Conservation (phyloP, 2,113 vertebrate species). For the Herpetotheres cachinnans region DNA sequence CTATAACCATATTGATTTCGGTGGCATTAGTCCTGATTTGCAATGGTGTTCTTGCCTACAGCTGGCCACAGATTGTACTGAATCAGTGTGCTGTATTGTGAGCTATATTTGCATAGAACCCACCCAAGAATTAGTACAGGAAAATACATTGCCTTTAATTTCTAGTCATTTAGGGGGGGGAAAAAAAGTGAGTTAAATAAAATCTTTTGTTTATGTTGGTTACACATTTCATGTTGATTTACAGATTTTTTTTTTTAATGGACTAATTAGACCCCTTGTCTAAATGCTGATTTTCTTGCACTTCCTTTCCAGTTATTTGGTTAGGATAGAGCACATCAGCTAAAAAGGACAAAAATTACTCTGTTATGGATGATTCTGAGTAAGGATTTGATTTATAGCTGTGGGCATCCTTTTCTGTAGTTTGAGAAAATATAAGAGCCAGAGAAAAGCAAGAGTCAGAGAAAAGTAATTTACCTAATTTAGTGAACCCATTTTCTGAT, state of each 20-base stretch:
- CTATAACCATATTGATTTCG: background rate
- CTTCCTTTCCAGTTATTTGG: slow-evolving; percentile 72
- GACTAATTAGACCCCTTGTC: slow-evolving; percentile 60
- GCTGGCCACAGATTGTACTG: background rate
- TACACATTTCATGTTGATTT: slow-evolving; percentile 35
- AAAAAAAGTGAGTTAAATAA: background rate
- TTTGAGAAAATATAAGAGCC: slow-evolving; percentile 68
- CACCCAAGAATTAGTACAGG: background rate
- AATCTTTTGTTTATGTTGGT: background rate
- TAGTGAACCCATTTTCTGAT: slow-evolving; percentile 72
- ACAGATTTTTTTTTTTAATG: slow-evolving; percentile 6
- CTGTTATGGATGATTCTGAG: slow-evolving; percentile 53
- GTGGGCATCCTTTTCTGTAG: slow-evolving; percentile 57
- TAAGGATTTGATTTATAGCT: slow-evolving; percentile 68
- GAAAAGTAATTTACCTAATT: slow-evolving; percentile 74
- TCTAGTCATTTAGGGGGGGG: background rate
- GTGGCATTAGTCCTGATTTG: background rate
- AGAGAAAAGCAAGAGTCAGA: slow-evolving; percentile 63
- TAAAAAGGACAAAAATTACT: slow-evolving; percentile 68
- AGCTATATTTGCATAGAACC: background rate
- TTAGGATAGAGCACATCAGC: slow-evolving; percentile 70
- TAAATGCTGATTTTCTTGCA: slow-evolving; percentile 59
- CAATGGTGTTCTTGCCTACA: background rate
- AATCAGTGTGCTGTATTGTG: background rate
- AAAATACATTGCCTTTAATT: slow-evolving; percentile 5